phyloP scores from a whole-genome alignment of 2,113 vertebrate genomes.

The Tor tambroides region DNA sequence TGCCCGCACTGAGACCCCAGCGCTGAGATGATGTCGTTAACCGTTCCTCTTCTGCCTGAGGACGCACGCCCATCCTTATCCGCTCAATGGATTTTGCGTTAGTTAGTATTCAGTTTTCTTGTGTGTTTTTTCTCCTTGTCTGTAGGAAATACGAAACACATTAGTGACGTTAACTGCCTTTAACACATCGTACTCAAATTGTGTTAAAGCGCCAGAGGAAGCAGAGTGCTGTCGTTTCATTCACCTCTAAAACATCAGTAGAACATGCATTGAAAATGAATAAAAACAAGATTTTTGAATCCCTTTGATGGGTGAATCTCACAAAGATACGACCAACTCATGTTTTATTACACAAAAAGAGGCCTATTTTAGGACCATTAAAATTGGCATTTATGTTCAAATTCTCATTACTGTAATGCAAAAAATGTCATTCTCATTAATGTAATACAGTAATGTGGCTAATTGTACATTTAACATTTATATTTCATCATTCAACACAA shows the following conservation, averaged over 20 bases:
- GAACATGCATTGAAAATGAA: not conserved
- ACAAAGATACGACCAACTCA: not conserved
- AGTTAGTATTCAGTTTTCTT: not conserved
- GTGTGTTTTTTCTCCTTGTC: not conserved
- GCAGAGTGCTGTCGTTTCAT: not conserved
- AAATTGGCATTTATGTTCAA: conserved; percentile 8
- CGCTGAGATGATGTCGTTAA: conserved; percentile 35
- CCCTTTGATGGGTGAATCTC: not conserved
- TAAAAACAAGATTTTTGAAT: not conserved
- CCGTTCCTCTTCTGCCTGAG: conserved; percentile 14
- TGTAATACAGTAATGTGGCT: conserved; percentile 12
- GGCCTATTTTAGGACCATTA: not conserved
- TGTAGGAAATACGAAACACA: conserved; percentile 3
- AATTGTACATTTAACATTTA: conserved; percentile 28
- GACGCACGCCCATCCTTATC: conserved; percentile 4
- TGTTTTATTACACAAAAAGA: not conserved
- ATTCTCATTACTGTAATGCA: conserved; percentile 12
- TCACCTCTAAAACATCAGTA: not conserved
- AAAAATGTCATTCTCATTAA: not conserved
- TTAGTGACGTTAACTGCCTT: conserved; percentile 26
- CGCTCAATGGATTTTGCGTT: conserved; percentile 12
- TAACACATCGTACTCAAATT: conserved; percentile 41
- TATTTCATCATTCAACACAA: not conserved
- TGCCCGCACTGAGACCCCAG: conserved; percentile 19
- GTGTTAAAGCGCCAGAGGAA: conserved; percentile 24